These are phyloP conservation scores for Oxyteleia sp. DNA, from an alignment of 2,888 invertebrate species.

Conservation along the genomic window DNA sequence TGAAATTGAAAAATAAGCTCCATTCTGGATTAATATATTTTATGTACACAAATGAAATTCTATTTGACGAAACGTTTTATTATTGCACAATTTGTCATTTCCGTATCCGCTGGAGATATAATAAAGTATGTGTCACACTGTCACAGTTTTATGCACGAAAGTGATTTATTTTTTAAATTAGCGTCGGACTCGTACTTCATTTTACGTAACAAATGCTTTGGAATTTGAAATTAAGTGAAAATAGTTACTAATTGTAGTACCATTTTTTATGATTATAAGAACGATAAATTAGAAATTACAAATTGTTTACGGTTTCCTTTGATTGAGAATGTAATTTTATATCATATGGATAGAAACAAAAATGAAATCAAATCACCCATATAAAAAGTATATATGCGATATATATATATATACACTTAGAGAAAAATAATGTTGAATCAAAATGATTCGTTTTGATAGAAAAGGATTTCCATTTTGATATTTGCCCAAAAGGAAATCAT, in stretches of 20 bases:
- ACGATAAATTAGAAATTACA: background rate
- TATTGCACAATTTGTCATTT: constrained; percentile 18
- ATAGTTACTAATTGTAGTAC: constrained; percentile 15
- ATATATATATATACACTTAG: too few species aligned
- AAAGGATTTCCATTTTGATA: too few species aligned
- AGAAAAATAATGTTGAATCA: too few species aligned
- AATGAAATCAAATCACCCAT: too few species aligned
- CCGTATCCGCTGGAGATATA: background rate
- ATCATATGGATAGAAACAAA: too few species aligned
- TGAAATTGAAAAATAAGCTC: too few species aligned
- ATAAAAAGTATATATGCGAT: too few species aligned
- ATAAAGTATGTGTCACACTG: constrained; percentile 17
- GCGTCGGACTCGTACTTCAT: background rate
- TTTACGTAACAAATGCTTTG: background rate
- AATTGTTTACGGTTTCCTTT: background rate
- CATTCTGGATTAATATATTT: background rate
- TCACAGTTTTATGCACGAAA: constrained; percentile 2
- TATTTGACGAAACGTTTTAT: constrained; percentile 21
- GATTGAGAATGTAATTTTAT: background rate
- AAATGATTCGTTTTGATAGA: too few species aligned
- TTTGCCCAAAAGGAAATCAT: too few species aligned
- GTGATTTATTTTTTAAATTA: constrained; percentile 10
- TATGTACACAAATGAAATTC: background rate
- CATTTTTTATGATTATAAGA: constrained; percentile 7
- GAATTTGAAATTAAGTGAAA: background rate